Evolutionary conservation across 2,113 vertebrate genomes (phyloP).

Genomic region (Podarcis raffonei): DNA sequence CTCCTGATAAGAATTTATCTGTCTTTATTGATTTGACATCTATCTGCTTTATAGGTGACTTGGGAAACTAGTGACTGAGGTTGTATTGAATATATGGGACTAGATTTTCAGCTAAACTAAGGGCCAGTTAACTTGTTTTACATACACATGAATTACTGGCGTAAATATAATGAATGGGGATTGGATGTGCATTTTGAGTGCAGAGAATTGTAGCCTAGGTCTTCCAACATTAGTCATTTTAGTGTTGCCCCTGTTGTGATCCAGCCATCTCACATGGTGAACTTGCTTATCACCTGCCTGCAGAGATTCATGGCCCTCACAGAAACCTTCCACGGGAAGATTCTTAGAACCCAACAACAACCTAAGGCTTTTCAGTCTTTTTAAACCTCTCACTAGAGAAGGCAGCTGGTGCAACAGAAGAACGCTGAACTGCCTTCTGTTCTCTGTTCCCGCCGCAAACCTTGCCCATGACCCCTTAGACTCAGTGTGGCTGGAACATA

Average conservation of each 20-base stretch:
- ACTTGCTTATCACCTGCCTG: too few relatives aligned
- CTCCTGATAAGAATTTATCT: conserved; percentile 77
- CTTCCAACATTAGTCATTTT: conserved; percentile 15
- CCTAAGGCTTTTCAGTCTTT: background rate
- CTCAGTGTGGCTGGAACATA: background rate
- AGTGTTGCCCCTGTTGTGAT: background rate
- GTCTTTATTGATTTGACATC: conserved; percentile 75
- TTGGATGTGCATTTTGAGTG: conserved; percentile 19
- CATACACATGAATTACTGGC: conserved; percentile 63
- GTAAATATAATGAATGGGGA: conserved; percentile 59
- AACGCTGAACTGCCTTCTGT: background rate
- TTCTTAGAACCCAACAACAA: background rate
- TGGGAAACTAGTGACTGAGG: conserved; percentile 69
- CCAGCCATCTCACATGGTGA: background rate
- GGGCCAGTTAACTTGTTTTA: conserved; percentile 58
- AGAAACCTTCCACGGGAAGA: background rate
- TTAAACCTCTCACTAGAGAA: background rate
- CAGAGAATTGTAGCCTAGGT: conserved; percentile 54
- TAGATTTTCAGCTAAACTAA: conserved; percentile 65
- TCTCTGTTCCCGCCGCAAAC: conserved; percentile 49
- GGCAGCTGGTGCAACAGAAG: background rate
- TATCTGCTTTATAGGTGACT: conserved; percentile 72
- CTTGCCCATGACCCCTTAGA: conserved; percentile 34
- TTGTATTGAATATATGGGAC: conserved; percentile 68
- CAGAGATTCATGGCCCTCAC: background rate